phyloP scores from a whole-genome alignment of 2,113 vertebrate genomes.

The Paramisgurnus dabryanus region DNA sequence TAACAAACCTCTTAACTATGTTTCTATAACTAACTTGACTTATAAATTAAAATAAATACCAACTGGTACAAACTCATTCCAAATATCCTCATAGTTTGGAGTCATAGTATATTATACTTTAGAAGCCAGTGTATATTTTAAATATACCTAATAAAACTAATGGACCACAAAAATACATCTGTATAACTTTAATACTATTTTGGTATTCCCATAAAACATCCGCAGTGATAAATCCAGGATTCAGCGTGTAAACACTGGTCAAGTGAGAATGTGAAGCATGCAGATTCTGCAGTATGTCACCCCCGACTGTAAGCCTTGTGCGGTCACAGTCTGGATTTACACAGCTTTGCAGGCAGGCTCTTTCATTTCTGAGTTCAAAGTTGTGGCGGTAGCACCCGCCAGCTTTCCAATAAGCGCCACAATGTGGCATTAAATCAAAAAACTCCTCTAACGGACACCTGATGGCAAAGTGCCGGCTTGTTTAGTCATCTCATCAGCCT shows the following conservation, averaged over 20 bases:
- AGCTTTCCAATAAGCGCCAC: slow-evolving; percentile 12
- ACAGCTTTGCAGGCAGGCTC: not conserved
- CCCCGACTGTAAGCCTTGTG: not conserved
- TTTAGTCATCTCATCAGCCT: slow-evolving; percentile 5
- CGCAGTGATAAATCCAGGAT: not conserved
- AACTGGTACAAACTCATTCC: no score
- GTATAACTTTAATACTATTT: not conserved
- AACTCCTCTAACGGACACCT: not conserved
- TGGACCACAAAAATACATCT: not conserved
- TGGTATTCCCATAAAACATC: not conserved
- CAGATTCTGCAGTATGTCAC: not conserved
- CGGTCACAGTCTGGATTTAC: not conserved
- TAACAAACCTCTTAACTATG: no score
- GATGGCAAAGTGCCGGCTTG: not conserved
- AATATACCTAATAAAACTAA: not conserved
- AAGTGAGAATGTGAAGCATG: slow-evolving; percentile 28
- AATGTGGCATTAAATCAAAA: slow-evolving; percentile 18
- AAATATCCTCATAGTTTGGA: no score
- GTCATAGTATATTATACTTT: no score
- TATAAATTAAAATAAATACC: no score
- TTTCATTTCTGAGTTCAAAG: slow-evolving; percentile 18
- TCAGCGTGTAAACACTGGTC: slow-evolving; percentile 22
- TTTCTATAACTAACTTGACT: no score
- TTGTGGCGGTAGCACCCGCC: not conserved
- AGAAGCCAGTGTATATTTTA: no score